Percentiles rank a stretch among this genome's conserved stretches.
These are phyloP conservation scores for Prunella fulvescens DNA, from an alignment of 2,113 vertebrate genomes.

Conservation along the genomic window DNA sequence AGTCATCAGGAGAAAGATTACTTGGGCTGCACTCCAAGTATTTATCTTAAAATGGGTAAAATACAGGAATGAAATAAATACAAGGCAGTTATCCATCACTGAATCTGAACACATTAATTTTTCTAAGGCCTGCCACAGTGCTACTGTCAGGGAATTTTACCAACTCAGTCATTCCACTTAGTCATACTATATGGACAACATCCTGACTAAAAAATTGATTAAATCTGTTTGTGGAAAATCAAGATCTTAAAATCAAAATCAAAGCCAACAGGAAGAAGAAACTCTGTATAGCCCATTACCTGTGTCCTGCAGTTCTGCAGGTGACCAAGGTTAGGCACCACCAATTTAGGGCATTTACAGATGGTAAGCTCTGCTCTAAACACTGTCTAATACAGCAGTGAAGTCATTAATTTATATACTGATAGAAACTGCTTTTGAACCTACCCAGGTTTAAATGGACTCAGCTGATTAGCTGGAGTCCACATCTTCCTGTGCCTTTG, in stretches of 20 bases:
- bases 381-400: background rate
- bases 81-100: background rate
- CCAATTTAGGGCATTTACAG: background rate
- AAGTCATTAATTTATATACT: background rate
- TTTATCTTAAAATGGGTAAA: background rate
- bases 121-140: background rate
- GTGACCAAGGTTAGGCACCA: background rate
- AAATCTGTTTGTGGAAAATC: background rate
- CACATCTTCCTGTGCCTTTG: background rate
- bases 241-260: background rate
- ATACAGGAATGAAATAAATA: background rate
- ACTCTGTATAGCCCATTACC: background rate
- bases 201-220: background rate
- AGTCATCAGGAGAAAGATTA: background rate
- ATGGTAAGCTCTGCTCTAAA: background rate
- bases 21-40: background rate
- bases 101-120: background rate
- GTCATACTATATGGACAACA: background rate
- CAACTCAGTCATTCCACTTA: background rate
- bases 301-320: background rate
- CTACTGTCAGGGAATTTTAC: background rate
- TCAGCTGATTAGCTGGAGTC: background rate
- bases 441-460: background rate
- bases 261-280: background rate
- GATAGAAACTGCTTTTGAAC: background rate